Evolutionary conservation across 2,113 vertebrate genomes (phyloP), one percentile per base, ranked within the genome.

Genomic region (Glareola pratincola): DNA sequence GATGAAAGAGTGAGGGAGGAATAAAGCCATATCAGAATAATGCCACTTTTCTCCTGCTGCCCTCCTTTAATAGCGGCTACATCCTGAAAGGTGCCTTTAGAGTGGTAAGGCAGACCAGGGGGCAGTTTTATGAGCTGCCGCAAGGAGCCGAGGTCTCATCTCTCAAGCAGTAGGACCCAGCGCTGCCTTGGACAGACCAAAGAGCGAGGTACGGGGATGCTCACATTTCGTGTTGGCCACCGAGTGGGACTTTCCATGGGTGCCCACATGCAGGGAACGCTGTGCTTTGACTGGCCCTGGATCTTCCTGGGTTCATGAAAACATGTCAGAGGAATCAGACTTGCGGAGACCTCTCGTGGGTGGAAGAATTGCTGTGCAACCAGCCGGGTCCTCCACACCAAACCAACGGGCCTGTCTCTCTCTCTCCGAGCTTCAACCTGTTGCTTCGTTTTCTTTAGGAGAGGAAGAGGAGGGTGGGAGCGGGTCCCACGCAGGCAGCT

Each of bases 351-450:
- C 32, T 80, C 19, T 21, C 17, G 1, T 11, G 63, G 68, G 22
- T 50, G 37, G 43, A 27, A 14, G 54, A 37, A 16, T 0, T 14
- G 23, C 32, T 29, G 23, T 14, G 50, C n/a, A 30, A 15, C 26
- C 41, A 71, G 54, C 41, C 5, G 0, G n/a, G 30, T 59, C 74
- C 51, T 50, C 8, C 22, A 0, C 3, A 1, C 41, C 10, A 21
- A 80, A 1, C 34, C 11, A 12, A 1, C 1, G 0, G 4, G 14
- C 19, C 64, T 13, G 15, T 24, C 53, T 11, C 0, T 23, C 47
- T 23, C 47, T 37, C 64, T 8, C 72, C 12, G 21, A 64, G 62
- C 62, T 47, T 26, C 79, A n/a, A 9, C 82, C 71, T 51, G 69
- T 22, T 19, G 39, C 9, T 81, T 72, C 5, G 0, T 21, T 10